Evolutionary conservation across 2,113 vertebrate genomes (phyloP).

Genomic region (Procapra przewalskii): DNA sequence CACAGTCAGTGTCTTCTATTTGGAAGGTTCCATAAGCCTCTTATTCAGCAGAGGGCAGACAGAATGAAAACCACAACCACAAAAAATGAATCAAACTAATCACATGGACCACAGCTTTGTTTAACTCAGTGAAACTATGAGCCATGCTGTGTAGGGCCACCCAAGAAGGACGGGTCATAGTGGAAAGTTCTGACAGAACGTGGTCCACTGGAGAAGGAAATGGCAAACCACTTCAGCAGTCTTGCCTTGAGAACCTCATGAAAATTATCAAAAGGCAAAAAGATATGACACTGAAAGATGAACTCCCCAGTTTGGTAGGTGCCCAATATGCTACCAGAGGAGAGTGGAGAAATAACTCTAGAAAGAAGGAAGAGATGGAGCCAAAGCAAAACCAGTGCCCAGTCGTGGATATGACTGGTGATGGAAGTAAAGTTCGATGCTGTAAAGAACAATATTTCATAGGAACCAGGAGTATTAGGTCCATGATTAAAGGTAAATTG

Average conservation of each 20-base stretch:
- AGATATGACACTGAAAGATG: not conserved
- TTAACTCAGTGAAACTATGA: not conserved
- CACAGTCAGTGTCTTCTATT: not conserved
- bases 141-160: not conserved
- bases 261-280: not conserved
- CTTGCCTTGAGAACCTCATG: not conserved
- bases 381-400: not conserved
- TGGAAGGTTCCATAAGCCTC: not conserved
- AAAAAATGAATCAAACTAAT: not conserved
- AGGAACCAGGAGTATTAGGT: not conserved
- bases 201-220: not conserved
- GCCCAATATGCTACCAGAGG: not conserved
- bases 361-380: not conserved
- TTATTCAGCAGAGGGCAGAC: not conserved
- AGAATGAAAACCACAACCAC: not conserved
- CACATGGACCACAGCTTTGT: not conserved
- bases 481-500: not conserved
- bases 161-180: not conserved
- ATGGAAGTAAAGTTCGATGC: not conserved
- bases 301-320: not conserved
- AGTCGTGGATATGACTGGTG: not conserved
- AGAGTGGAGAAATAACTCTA: not conserved
- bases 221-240: not conserved
- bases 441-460: not conserved
- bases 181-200: not conserved